Evolutionary conservation across 2,113 vertebrate species (phyloP).

Genomic region (Aphelocoma coerulescens): DNA sequence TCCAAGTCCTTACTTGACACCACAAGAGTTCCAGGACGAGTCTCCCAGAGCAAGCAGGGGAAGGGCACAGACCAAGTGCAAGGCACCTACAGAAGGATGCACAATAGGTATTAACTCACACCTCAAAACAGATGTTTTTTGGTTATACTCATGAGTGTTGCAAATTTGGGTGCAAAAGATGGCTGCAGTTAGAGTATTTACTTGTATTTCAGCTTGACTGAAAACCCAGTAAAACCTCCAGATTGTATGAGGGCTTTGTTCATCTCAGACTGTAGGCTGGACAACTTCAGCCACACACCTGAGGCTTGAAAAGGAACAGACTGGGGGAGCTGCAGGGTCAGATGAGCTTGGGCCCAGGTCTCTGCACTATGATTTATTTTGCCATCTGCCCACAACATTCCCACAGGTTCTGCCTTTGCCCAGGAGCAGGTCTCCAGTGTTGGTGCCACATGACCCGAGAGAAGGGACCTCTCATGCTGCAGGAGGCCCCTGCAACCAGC

Average conservation of each 20-base stretch:
- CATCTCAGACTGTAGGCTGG: not conserved
- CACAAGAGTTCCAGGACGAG: not conserved
- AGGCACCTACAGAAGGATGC: not conserved
- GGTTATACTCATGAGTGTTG: not conserved
- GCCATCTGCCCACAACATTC: not conserved
- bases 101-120: not conserved
- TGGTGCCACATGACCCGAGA: accelerated
- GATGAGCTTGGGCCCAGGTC: not conserved
- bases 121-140: not conserved
- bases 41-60: not conserved
- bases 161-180: not conserved
- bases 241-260: not conserved
- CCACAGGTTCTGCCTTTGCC: not conserved
- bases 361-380: not conserved
- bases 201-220: not conserved
- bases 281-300: not conserved
- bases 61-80: not conserved
- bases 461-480: not conserved
- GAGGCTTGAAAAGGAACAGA: not conserved
- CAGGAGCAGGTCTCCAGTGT: accelerated
- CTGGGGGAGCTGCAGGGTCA: not conserved
- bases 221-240: not conserved
- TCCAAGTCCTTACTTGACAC: not conserved
- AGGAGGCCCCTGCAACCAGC: not conserved
- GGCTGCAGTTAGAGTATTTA: not conserved